Evolutionary conservation across 2,888 invertebrate species (phyloP).

Genomic region (Apocheima hispidaria): DNA sequence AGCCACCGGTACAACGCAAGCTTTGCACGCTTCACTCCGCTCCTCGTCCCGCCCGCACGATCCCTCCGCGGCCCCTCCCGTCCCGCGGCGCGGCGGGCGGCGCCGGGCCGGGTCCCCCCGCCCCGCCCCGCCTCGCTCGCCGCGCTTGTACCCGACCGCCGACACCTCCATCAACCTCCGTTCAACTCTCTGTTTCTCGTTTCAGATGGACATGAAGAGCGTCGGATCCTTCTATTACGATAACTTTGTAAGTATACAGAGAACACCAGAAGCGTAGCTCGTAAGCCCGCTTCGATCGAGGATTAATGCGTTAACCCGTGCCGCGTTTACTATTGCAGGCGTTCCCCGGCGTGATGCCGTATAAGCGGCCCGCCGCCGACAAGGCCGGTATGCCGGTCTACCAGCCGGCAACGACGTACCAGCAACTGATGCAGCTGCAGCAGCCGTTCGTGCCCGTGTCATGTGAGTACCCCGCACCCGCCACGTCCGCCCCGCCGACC

Average conservation of each 20-base stretch:
- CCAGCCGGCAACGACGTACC: constrained; percentile 96
- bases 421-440: constrained; percentile 97
- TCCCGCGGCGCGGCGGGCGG: constrained; percentile 60
- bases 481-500: constrained; percentile 87
- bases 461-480: constrained; percentile 97
- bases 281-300: constrained; percentile 8
- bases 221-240: constrained; percentile 98
- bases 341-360: constrained; percentile 98
- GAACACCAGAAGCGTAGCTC: constrained; percentile 4
- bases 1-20: constrained; percentile 95
- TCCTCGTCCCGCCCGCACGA: constrained; percentile 40
- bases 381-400: constrained; percentile 98
- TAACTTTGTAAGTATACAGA: constrained; percentile 94
- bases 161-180: constrained; percentile 58
- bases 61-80: constrained; percentile 63
- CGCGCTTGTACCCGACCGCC: constrained; percentile 64
- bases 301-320: constrained; percentile 12
- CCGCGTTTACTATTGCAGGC: constrained; percentile 86
- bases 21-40: constrained; percentile 88
- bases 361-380: constrained; percentile 98
- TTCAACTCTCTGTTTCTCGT: constrained; percentile 84
- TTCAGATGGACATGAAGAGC: constrained; percentile 98
- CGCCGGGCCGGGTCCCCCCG: constrained; percentile 63
- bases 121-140: constrained; percentile 58
- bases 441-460: constrained; percentile 99